Percentiles rank a stretch among this genome's conserved stretches.
phyloP scores from a whole-genome alignment of 2,113 vertebrate genomes.

The Serilophus lunatus region DNA sequence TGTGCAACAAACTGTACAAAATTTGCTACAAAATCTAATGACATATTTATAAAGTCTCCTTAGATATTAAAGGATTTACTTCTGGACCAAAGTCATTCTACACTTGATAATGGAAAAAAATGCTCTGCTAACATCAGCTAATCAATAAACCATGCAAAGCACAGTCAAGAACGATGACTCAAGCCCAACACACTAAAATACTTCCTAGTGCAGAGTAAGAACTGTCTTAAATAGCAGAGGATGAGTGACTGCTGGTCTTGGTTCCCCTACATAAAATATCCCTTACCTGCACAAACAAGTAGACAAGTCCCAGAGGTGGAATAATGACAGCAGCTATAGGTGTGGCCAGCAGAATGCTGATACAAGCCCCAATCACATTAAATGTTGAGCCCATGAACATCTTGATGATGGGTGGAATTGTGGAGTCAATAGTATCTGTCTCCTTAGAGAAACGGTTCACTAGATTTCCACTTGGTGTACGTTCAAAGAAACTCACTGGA shows the following conservation, averaged over 20 bases:
- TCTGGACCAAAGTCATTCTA: not conserved
- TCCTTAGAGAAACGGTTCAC: conserved; percentile 97
- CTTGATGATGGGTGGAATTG: conserved; percentile 91
- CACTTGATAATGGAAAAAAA: not conserved
- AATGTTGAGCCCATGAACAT: conserved; percentile 96
- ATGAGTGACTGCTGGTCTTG: not conserved
- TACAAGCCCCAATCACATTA: conserved; percentile 83
- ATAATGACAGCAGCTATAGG: conserved; percentile 86
- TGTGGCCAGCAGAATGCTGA: conserved; percentile 88
- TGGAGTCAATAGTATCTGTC: conserved; percentile 90
- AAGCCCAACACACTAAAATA: not conserved
- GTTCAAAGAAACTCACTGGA: conserved; percentile 94
- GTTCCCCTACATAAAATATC: too few relatives aligned
- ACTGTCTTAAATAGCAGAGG: not conserved
- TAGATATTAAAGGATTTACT: not conserved
- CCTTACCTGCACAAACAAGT: conserved; percentile 92
- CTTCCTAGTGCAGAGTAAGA: not conserved
- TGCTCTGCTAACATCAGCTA: not conserved
- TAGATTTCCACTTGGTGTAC: conserved; percentile 93
- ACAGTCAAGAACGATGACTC: not conserved
- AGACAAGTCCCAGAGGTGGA: conserved; percentile 86
- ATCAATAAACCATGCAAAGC: not conserved
- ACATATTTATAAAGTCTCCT: not conserved
- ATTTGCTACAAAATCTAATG: not conserved
- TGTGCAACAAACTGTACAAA: not conserved